Evolutionary conservation across 2,888 invertebrate species (phyloP).

Genomic region (Calameuta filiformis): DNA sequence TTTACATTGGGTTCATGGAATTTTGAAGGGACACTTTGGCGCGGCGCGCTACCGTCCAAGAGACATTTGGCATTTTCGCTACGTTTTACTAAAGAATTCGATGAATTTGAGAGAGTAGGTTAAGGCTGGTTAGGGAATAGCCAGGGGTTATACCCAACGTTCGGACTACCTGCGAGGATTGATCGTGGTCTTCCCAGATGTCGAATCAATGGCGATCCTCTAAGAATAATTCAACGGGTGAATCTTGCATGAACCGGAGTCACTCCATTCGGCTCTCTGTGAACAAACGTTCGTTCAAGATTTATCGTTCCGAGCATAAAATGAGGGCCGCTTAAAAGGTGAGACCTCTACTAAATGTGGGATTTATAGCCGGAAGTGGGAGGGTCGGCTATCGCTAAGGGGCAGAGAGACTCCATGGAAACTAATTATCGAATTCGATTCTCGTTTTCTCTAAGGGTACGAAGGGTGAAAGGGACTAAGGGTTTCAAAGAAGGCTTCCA

Average conservation of each 20-base stretch:
- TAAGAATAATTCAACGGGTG: constrained; percentile 35
- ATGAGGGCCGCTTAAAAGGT: constrained; percentile 19
- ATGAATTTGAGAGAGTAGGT: not conserved
- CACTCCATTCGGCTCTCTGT: constrained; percentile 22
- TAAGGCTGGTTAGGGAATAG: not conserved
- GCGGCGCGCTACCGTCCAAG: not conserved
- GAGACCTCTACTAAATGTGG: constrained; percentile 11
- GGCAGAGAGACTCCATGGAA: constrained; percentile 2
- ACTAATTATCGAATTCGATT: constrained; percentile 15
- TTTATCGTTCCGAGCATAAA: constrained; percentile 31
- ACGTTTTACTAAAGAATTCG: not conserved
- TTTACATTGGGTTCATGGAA: not conserved
- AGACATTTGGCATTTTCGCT: not conserved
- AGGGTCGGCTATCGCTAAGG: constrained; percentile 1
- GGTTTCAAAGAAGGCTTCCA: not conserved
- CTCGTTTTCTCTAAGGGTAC: not conserved
- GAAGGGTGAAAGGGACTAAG: constrained; percentile 2
- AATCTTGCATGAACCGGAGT: constrained; percentile 32
- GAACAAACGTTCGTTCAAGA: constrained; percentile 25
- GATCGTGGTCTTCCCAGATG: constrained; percentile 22
- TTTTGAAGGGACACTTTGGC: not conserved
- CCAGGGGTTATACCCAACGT: not conserved
- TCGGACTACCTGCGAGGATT: not conserved
- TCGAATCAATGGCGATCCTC: constrained; percentile 37
- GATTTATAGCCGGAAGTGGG: constrained; percentile 22